A percentile compares a stretch with the other conserved stretches of the same genome.
These are phyloP conservation scores for Agapostemon virescens DNA, from an alignment of 2,888 invertebrate genomes.

Conservation along the genomic window DNA sequence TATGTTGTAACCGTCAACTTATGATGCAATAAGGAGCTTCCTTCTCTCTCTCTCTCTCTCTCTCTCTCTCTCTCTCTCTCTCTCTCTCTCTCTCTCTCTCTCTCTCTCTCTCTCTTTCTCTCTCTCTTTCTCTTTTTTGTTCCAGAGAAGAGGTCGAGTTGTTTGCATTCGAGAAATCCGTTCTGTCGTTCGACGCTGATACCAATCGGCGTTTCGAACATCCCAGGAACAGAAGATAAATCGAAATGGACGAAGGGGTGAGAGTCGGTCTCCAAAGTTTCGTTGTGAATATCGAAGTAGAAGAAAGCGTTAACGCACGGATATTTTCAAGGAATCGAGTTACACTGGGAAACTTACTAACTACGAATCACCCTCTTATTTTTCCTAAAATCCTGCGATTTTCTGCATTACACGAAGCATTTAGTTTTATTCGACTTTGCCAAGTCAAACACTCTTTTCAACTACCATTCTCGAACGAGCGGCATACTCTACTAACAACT, in stretches of 20 bases:
- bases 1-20: slow-evolving; percentile 66
- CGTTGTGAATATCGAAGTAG: slow-evolving; percentile 57
- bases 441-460: slow-evolving; percentile 15
- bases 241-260: slow-evolving; percentile 49
- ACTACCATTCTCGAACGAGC: background rate
- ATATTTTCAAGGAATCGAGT: slow-evolving; percentile 43
- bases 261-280: slow-evolving; percentile 23
- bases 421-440: slow-evolving; percentile 3
- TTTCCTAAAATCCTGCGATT: background rate
- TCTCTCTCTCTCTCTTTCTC: background rate
- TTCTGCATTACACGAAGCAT: slow-evolving; percentile 3
- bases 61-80: background rate
- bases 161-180: slow-evolving; percentile 44
- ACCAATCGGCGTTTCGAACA: slow-evolving; percentile 51
- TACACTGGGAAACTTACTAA: slow-evolving; percentile 16
- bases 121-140: background rate
- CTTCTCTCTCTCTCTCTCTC: background rate
- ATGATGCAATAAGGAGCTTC: slow-evolving; percentile 61
- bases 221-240: slow-evolving; percentile 53
- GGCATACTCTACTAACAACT: background rate
- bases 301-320: slow-evolving; percentile 36
- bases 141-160: slow-evolving; percentile 55
- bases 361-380: slow-evolving; percentile 3
- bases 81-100: slow-evolving; percentile 19
- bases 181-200: slow-evolving; percentile 54